These are phyloP conservation scores for Glaucidium brasilianum DNA, from an alignment of 2,113 vertebrate genomes.

Conservation along the genomic window DNA sequence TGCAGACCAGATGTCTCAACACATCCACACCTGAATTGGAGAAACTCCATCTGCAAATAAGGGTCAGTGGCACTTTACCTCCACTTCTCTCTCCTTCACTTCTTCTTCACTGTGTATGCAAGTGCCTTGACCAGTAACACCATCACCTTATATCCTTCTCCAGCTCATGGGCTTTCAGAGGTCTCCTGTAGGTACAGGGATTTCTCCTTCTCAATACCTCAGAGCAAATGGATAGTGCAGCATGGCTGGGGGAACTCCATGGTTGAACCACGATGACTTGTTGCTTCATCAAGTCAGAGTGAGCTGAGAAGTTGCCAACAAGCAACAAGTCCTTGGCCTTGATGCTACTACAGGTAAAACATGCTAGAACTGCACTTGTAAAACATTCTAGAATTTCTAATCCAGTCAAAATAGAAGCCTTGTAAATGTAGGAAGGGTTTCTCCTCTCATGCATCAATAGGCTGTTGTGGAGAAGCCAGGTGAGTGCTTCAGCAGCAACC, in stretches of 20 bases:
- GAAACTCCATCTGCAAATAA: neutral
- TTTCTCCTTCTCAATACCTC: neutral
- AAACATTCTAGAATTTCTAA: neutral
- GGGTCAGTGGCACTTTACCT: neutral
- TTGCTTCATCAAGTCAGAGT: neutral
- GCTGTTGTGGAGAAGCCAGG: neutral
- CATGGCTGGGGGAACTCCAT: neutral
- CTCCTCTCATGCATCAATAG: neutral
- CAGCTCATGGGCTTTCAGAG: neutral
- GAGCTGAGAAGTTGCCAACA: neutral
- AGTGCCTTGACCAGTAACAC: neutral
- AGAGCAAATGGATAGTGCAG: neutral
- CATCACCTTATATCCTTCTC: neutral
- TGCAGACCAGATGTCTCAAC: neutral
- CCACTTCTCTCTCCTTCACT: neutral
- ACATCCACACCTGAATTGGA: neutral
- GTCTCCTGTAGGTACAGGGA: neutral
- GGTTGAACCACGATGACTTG: neutral
- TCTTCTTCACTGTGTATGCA: neutral
- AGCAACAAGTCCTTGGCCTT: neutral
- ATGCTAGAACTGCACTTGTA: neutral
- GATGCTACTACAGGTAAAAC: neutral
- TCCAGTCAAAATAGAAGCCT: neutral
- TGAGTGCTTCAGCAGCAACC: neutral
- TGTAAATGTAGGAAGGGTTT: neutral